Percentiles rank a stretch among this genome's conserved stretches.
Conservation (phyloP, 2,888 invertebrate species). For the Cryptophagus acutangulus region DNA sequence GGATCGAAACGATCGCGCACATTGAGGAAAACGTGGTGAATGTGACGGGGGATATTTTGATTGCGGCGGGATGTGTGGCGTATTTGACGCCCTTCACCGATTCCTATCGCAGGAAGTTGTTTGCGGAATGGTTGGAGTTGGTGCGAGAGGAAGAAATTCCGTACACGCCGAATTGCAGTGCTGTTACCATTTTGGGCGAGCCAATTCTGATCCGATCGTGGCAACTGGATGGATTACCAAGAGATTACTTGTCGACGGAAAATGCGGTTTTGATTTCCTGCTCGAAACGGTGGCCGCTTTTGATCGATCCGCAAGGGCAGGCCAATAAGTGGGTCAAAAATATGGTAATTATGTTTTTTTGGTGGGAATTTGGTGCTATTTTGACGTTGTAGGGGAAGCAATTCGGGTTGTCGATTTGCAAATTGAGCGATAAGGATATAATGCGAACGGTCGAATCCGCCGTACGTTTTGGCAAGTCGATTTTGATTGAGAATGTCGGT, state of each 20-base stretch:
- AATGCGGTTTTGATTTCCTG: constrained; percentile 80
- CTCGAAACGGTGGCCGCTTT: constrained; percentile 82
- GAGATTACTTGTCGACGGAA: constrained; percentile 80
- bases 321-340: constrained; percentile 90
- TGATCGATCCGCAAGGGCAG: constrained; percentile 90
- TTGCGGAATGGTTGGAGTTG: constrained; percentile 55
- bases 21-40: constrained; percentile 55
- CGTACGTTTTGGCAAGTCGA: constrained; percentile 68
- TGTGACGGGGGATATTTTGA: constrained; percentile 66
- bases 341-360: constrained; percentile 56
- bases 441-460: constrained; percentile 65
- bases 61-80: constrained; percentile 69
- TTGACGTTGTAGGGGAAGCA: constrained; percentile 56
- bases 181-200: constrained; percentile 64
- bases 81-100: constrained; percentile 77
- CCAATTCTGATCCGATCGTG: constrained; percentile 71
- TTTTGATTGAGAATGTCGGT: constrained; percentile 79
- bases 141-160: constrained; percentile 56
- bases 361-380: background rate
- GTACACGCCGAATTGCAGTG: constrained; percentile 62
- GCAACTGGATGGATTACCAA: constrained; percentile 82
- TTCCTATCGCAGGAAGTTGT: constrained; percentile 54
- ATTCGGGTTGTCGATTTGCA: constrained; percentile 63
- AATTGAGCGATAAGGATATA: constrained; percentile 68
- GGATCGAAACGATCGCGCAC: constrained; percentile 64